Conservation (phyloP, 2,113 vertebrate genomes). For the Alces alces region DNA sequence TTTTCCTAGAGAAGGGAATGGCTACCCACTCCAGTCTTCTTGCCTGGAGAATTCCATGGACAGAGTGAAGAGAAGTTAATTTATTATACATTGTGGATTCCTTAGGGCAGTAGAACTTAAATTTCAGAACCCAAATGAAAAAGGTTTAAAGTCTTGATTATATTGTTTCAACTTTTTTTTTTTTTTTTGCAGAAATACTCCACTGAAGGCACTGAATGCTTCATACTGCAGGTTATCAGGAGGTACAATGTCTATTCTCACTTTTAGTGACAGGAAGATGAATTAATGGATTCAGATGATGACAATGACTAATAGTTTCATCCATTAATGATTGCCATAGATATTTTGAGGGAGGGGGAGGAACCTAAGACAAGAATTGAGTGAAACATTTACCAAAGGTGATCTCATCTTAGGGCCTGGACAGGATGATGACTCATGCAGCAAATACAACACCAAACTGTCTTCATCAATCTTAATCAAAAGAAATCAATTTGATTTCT, state of each 20-base stretch:
- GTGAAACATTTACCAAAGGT: not conserved
- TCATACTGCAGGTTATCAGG: not conserved
- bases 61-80: not conserved
- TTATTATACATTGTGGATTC: not conserved
- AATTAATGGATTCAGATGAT: not conserved
- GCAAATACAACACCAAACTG: not conserved
- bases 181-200: not conserved
- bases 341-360: not conserved
- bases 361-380: not conserved
- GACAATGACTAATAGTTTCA: not conserved
- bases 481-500: not conserved
- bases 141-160: not conserved
- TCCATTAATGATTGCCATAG: not conserved
- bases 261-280: not conserved
- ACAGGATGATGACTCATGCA: not conserved
- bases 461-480: not conserved
- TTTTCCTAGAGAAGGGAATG: not conserved
- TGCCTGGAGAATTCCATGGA: not conserved
- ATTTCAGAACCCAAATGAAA: not conserved
- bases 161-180: not conserved
- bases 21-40: not conserved
- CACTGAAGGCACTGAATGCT: not conserved
- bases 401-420: not conserved
- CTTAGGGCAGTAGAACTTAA: not conserved
- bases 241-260: not conserved